Base-by-base conservation (phyloP, 1,140 invertebrate genomes). In the Diprion similis region DNA sequence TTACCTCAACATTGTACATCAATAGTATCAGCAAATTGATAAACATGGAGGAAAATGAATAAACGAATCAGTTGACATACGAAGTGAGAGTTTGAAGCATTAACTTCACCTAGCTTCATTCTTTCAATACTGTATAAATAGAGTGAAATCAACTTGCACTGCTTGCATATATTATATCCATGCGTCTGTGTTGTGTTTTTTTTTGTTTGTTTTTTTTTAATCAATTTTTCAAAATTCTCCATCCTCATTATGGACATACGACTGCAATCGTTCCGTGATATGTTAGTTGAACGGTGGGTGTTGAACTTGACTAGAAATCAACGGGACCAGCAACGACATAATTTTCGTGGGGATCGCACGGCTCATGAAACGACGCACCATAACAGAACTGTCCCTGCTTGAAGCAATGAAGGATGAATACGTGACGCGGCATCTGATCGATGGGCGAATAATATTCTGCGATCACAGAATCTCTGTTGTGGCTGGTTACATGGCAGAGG, bases 381-480 rank as follows among this genome's bases (percentile, higher is more conserved):
- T 94, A 67, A 91, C 90, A 1, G 92, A 94, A 78, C 87, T 92
- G 51, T 91, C 92, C 7, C 82, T 93, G 19, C 85, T 95, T 46
- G 95, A 96, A 78, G 91, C 93, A 1, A 92, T 91, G 69, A 92
- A 92, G 73, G 92, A 96, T 85, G 95, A 97, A 84, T 97, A 97
- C 82, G 90, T 94, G 15, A 97, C 95, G 0, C 87, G 95, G 19
- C 95, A 97, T 85, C 89, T 95, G 45, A 90, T 95, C 18, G 94
- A 96, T 83, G 95, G 95, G 1, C 89, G 93, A 71, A 96, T 97
- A 72, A 92, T 96, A 48, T 94, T 93, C 77, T 94, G 93, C 73
- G 95, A 97, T 86, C 95, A 96, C 76, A 91, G 95, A 77, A 95
- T 97, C 74, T 94, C 95, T 0, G 88, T 94, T 17, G 93, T 96